Conservation (phyloP, 2,113 vertebrate species). For the Sula dactylatra region DNA sequence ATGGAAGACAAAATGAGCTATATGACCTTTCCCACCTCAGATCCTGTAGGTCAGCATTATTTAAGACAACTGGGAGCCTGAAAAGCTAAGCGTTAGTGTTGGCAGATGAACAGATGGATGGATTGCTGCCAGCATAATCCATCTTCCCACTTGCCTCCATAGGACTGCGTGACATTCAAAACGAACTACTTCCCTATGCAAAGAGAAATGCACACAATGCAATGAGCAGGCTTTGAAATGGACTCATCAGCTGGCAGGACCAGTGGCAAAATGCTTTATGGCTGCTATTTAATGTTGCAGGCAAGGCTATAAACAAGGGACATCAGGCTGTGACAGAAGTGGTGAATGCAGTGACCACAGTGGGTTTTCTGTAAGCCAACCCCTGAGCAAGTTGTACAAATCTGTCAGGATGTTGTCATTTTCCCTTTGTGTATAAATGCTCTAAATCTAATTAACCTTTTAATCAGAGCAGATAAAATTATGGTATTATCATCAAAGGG, state of each 20-base stretch:
- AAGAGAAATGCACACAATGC: background rate
- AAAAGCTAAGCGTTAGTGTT: constrained; percentile 58
- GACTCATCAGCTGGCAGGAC: constrained; percentile 17
- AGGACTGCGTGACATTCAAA: constrained; percentile 58
- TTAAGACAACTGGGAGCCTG: constrained; percentile 52
- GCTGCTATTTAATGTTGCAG: background rate
- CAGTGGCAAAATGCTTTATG: constrained; percentile 17
- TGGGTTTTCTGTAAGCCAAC: background rate
- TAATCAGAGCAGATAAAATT: constrained; percentile 2
- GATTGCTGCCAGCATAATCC: constrained; percentile 49
- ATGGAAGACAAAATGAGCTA: constrained; percentile 36
- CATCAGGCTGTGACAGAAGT: background rate
- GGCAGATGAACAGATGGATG: constrained; percentile 67
- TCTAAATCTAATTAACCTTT: constrained; percentile 48
- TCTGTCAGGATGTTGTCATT: background rate
- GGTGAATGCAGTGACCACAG: background rate
- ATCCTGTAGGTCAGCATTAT: constrained; percentile 66
- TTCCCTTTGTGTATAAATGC: background rate
- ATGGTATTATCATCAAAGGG: background rate
- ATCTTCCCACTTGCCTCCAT: constrained; percentile 45
- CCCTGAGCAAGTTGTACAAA: background rate
- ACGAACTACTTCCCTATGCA: constrained; percentile 17
- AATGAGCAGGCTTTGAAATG: constrained; percentile 10
- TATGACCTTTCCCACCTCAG: constrained; percentile 53
- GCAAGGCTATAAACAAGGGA: background rate